A percentile compares a stretch with the other conserved stretches of the same genome.
phyloP scores from a whole-genome alignment of 2,797 vertebrate genomes.

The Parotocinclus haroldoi region DNA sequence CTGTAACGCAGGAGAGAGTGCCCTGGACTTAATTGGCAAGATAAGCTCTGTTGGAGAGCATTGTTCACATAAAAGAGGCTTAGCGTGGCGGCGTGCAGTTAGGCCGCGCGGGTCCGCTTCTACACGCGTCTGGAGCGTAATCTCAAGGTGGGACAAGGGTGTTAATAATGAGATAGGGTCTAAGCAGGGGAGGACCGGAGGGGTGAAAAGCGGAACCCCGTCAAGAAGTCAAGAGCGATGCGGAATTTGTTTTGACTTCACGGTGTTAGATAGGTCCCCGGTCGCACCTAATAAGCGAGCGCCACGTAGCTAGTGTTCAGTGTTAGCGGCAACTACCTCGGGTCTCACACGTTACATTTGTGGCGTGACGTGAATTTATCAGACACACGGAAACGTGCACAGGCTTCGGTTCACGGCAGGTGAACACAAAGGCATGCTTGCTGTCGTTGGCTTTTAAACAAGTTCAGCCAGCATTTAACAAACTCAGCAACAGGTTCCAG shows the following conservation, averaged over 20 bases:
- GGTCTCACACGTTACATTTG: too few species aligned
- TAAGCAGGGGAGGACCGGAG: conserved; percentile 37
- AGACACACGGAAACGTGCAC: neutral
- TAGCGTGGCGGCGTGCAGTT: conserved; percentile 69
- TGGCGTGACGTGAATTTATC: too few species aligned
- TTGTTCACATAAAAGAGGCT: conserved; percentile 70
- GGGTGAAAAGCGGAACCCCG: conserved; percentile 46
- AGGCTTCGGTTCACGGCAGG: too few species aligned
- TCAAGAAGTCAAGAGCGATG: conserved; percentile 58
- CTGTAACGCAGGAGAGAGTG: too few species aligned
- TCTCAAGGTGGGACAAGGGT: conserved; percentile 35
- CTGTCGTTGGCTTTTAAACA: too few species aligned
- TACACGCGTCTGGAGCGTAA: conserved; percentile 46
- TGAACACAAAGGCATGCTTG: too few species aligned
- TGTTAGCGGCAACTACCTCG: too few species aligned
- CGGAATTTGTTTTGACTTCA: conserved; percentile 55
- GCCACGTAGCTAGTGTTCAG: too few species aligned
- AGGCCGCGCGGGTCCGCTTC: conserved; percentile 30
- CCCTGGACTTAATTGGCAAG: conserved; percentile 83
- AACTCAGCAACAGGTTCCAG: conserved; percentile 52
- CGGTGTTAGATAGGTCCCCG: conserved; percentile 19
- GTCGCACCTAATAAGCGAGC: too few species aligned
- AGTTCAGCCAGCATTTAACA: conserved; percentile 43
- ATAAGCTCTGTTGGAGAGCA: conserved; percentile 67
- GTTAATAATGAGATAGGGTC: conserved; percentile 45